Percentiles rank a stretch among this genome's conserved stretches.
phyloP scores from a whole-genome alignment of 2,113 vertebrate species.

The Orcinus orca region DNA sequence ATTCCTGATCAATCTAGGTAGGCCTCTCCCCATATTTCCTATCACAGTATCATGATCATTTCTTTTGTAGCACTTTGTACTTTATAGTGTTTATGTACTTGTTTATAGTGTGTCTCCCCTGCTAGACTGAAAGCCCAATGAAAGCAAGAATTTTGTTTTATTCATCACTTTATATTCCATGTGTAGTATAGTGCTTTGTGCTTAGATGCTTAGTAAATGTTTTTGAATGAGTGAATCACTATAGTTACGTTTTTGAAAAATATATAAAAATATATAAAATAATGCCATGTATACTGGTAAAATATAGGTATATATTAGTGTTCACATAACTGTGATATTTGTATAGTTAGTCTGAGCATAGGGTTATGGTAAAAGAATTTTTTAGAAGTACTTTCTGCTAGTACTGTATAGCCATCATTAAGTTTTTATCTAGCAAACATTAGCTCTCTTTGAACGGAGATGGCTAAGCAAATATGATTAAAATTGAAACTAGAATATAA shows the following conservation, averaged over 20 bases:
- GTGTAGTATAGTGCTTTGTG: not conserved
- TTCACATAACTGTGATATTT: not conserved
- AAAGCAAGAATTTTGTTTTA: not conserved
- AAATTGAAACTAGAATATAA: constrained; percentile 19
- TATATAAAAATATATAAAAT: not conserved
- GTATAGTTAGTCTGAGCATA: not conserved
- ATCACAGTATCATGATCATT: not conserved
- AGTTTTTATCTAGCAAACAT: not conserved
- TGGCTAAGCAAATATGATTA: not conserved
- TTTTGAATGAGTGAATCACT: constrained; percentile 37
- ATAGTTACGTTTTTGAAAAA: not conserved
- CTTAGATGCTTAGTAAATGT: not conserved
- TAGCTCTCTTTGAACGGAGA: not conserved
- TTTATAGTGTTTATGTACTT: constrained; percentile 3
- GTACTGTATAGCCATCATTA: not conserved
- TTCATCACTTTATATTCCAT: not conserved
- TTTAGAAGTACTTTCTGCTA: not conserved
- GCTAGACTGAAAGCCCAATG: not conserved
- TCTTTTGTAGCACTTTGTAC: not conserved
- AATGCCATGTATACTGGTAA: not conserved
- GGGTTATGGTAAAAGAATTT: not conserved
- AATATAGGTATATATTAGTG: not conserved
- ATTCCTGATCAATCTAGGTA: not conserved
- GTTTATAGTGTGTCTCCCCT: not conserved
- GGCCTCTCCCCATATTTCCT: not conserved